Evolutionary conservation across 2,888 invertebrate genomes (phyloP), one percentile per base, ranked within the genome.

Genomic region (Sarcophaga variegata): DNA sequence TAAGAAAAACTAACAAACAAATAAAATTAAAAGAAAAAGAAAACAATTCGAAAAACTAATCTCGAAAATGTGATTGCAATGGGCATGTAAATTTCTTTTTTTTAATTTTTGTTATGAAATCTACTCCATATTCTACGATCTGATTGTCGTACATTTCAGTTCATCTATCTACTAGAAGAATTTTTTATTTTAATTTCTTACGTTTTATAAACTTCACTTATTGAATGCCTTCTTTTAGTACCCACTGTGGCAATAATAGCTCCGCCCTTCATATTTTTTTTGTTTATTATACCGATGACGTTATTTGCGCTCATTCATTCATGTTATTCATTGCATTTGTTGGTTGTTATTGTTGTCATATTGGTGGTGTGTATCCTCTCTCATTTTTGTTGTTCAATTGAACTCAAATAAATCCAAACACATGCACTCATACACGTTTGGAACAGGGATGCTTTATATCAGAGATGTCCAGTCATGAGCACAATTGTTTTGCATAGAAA

Each of bases 251-350:
- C 22, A 22, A 22, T 14, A 45, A n/a, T n/a, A 81, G 17, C 89
- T 89, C 89, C 89, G 78, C 89, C 89, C 83, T 37, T 37, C 89
- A 85, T 85, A 8, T 37, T 54, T 4, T 12, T 54, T 54, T 14
- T 54, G 12, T 82, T 79, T 74, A 45, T 79, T 75, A 70, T 75
- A 49, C 63, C 47, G 74, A 66, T 37, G 75, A 67, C 74, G 49
- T 63, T 77, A 66, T 62, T 66, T 27, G 60, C n/a, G 17, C 25
- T 17, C 60, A 69, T 27, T 37, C 63, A 14, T 59, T 11, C 17
- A 74, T 64, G 54, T 54, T 54, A 54, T 54, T 14, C 17, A 54
- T 54, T 54, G 54, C 5, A 4, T 14, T 54, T 54, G 54, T 45
- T 71, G 20, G 45, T 81, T 75, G 64, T 74, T 49, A 1, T 11